Evolutionary conservation across 1,140 invertebrate genomes (phyloP), one percentile per base, ranked within the genome.

Genomic region (Potamilus streckersoni): DNA sequence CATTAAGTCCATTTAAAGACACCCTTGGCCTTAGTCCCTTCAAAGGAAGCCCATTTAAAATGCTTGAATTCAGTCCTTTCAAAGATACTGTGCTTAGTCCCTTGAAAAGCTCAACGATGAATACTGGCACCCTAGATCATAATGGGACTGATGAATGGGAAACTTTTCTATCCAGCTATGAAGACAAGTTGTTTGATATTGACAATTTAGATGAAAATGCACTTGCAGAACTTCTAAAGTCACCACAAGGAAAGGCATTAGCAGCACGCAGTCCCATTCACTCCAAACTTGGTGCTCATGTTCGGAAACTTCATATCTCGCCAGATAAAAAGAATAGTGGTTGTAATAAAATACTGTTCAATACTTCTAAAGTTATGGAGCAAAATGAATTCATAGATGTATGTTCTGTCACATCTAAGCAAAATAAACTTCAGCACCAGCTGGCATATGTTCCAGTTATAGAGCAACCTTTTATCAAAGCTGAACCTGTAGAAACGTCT

Each of bases 171-270:
- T 65, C 75, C 17, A 73, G 64, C 23, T 77, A 72, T 61, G 69
- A 77, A 27, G 75, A 77, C 14, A 77, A 77, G 19, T 60, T 77
- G n/a, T 77, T 77, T 77, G 75, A 71, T 63, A 71, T 72, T 27
- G 62, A 60, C 6, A 58, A 71, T 66, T 49, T 65, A 13, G 49
- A 56, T 58, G 56, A 71, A 31, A 68, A 56, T 60, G 23, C 58
- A 23, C 63, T 77, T 13, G 75, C 69, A 67, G 75, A 77, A 60
- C 69, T 71, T 63, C 55, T 77, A 19, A 61, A 62, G 58, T 77
- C 75, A 3, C 75, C 75, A 17, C 62, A 77, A 19, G 75, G 75
- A 3, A 77, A 77, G 23, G 63, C 70, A 23, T 61, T 77, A 14
- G 4, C 72, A 1, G 65, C 73, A 17, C 67, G 63, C 16, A 77